Conservation (phyloP, 1,140 invertebrate genomes). For the Euwallacea fornicatus region DNA sequence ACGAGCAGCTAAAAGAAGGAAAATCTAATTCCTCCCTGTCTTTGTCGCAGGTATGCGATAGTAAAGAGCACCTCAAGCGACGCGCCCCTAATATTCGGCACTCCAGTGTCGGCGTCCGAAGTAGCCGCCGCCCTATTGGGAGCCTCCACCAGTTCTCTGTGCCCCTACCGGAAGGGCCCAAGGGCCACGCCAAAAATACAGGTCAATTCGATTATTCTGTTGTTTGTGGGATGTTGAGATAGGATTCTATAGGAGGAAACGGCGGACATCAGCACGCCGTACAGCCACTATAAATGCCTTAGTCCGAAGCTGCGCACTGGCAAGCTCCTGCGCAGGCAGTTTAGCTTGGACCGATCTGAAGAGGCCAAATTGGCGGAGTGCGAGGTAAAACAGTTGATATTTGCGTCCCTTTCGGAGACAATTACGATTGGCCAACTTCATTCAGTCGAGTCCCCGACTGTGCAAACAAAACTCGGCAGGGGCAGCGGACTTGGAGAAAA, state of each 20-base stretch:
- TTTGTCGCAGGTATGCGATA: slow-evolving; percentile 40
- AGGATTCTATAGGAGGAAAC: slow-evolving; percentile 42
- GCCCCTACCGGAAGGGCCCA: slow-evolving; percentile 47
- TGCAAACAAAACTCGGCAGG: slow-evolving; percentile 73
- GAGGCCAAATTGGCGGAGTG: slow-evolving; percentile 46
- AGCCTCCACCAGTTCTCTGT: slow-evolving; percentile 58
- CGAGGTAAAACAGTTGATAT: too few species aligned
- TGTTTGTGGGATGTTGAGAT: too few species aligned
- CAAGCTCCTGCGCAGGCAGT: slow-evolving; percentile 67
- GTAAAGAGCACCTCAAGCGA: slow-evolving; percentile 57
- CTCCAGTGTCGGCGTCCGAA: slow-evolving; percentile 59
- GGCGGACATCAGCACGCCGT: slow-evolving; percentile 70
- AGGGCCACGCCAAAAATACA: slow-evolving; percentile 24
- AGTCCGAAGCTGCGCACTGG: slow-evolving; percentile 65
- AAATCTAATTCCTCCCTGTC: background rate
- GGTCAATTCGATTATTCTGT: background rate
- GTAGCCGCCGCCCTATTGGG: slow-evolving; percentile 59
- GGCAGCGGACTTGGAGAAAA: slow-evolving; percentile 69
- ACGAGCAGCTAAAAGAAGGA: background rate
- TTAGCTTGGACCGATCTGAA: slow-evolving; percentile 69
- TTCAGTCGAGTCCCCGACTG: slow-evolving; percentile 53
- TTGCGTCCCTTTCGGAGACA: too few species aligned
- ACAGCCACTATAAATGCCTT: slow-evolving; percentile 68
- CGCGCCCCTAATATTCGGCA: slow-evolving; percentile 49
- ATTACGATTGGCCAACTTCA: slow-evolving; percentile 15